A percentile compares a stretch with the other conserved stretches of the same genome.
Evolutionary conservation across 2,888 invertebrate genomes (phyloP).

Genomic region (Empis stercorea): DNA sequence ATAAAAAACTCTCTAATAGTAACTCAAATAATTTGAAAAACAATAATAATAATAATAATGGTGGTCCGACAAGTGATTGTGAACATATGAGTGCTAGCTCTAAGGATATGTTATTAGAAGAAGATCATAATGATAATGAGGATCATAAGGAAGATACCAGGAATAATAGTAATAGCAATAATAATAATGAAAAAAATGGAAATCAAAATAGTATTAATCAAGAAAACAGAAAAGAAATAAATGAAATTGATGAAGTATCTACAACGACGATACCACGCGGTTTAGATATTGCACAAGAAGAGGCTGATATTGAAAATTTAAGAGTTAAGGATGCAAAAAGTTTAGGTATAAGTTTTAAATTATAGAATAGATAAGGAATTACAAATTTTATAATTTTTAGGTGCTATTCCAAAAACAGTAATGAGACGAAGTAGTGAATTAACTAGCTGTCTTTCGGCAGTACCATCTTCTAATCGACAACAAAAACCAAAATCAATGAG

Average conservation of each 20-base stretch:
- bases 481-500: slow-evolving; percentile 46
- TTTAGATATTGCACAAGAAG: not conserved
- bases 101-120: slow-evolving; percentile 48
- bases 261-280: not conserved
- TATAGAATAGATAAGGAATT: not conserved
- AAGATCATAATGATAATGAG: slow-evolving; percentile 31
- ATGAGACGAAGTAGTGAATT: slow-evolving; percentile 28
- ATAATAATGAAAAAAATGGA: slow-evolving; percentile 3
- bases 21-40: slow-evolving; percentile 16
- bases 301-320: slow-evolving; percentile 1
- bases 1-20: not conserved
- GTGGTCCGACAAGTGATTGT: slow-evolving; percentile 35
- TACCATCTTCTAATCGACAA: slow-evolving; percentile 38
- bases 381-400: slow-evolving; percentile 6
- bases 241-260: slow-evolving; percentile 10
- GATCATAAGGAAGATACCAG: slow-evolving; percentile 15
- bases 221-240: slow-evolving; percentile 17
- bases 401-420: slow-evolving; percentile 25
- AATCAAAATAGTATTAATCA: not conserved
- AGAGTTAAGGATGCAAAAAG: slow-evolving; percentile 8
- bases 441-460: slow-evolving; percentile 25
- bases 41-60: slow-evolving; percentile 38
- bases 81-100: slow-evolving; percentile 57
- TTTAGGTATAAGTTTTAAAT: not conserved
- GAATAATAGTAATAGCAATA: slow-evolving; percentile 18